Percentiles rank a stretch among this genome's conserved stretches.
Evolutionary conservation across 2,113 vertebrate genomes (phyloP).

Genomic region (Ptyas mucosa): DNA sequence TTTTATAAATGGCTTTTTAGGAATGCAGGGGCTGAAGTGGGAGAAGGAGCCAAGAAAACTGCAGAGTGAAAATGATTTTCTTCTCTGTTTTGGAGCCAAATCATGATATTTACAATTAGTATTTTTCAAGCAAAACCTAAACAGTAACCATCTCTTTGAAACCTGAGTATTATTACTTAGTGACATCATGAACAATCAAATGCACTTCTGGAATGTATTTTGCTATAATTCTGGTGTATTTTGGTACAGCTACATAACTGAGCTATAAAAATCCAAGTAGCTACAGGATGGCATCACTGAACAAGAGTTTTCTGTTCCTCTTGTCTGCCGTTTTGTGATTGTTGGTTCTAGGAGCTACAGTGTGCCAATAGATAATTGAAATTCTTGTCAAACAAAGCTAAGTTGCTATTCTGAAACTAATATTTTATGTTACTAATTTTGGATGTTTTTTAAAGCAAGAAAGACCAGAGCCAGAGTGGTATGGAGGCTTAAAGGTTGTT

Average conservation of each 20-base stretch:
- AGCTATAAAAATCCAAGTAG: background rate
- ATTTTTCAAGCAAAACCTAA: background rate
- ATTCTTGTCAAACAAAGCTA: background rate
- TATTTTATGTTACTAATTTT: background rate
- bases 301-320: background rate
- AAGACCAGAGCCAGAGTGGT: background rate
- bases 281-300: background rate
- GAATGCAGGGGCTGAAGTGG: background rate
- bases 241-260: background rate
- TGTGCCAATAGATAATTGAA: background rate
- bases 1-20: background rate
- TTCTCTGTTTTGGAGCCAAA: background rate
- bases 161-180: background rate
- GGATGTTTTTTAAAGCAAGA: background rate
- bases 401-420: background rate
- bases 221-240: background rate
- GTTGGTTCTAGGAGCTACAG: background rate
- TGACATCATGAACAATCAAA: background rate
- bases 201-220: background rate
- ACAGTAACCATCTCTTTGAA: background rate
- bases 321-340: background rate
- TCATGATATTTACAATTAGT: background rate
- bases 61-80: background rate
- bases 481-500: background rate
- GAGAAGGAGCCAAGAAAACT: background rate